Conservation (phyloP, 2,888 invertebrate genomes). For the Seladonia tumulorum region DNA sequence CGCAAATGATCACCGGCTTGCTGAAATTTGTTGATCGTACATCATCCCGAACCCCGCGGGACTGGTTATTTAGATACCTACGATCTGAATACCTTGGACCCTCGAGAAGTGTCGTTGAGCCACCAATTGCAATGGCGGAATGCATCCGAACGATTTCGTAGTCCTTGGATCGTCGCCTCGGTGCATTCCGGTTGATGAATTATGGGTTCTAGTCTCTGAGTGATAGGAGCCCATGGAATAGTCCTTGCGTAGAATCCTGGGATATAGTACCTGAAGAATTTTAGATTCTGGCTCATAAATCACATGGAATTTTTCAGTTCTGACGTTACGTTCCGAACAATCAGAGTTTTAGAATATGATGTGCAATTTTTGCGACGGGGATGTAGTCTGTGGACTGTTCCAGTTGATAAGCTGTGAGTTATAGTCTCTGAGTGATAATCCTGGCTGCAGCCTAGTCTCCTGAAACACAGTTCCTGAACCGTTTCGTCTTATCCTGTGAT, state of each 20-base stretch:
- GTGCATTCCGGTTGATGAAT: not conserved
- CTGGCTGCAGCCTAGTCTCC: not conserved
- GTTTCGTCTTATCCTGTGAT: not conserved
- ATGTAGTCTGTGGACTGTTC: not conserved
- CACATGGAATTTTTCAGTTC: not conserved
- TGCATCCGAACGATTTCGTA: not conserved
- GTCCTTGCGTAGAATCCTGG: not conserved
- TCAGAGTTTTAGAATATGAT: not conserved
- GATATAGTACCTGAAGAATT: not conserved
- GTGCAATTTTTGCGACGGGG: not conserved
- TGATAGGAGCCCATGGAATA: not conserved
- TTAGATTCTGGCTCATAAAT: not conserved
- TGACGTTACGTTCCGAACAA: not conserved
- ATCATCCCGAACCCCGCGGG: not conserved
- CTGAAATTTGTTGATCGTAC: slow-evolving; percentile 14
- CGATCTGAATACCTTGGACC: not conserved
- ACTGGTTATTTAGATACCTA: not conserved
- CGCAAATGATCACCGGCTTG: slow-evolving; percentile 15
- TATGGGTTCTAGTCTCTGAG: not conserved
- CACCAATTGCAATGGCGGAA: not conserved
- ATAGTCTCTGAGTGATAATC: not conserved
- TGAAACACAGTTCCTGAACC: not conserved
- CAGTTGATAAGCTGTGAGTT: not conserved
- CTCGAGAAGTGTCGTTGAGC: not conserved
- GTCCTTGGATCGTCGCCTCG: not conserved